Evolutionary conservation across 1,140 invertebrate genomes (phyloP).

Genomic region (Halotydeus destructor): DNA sequence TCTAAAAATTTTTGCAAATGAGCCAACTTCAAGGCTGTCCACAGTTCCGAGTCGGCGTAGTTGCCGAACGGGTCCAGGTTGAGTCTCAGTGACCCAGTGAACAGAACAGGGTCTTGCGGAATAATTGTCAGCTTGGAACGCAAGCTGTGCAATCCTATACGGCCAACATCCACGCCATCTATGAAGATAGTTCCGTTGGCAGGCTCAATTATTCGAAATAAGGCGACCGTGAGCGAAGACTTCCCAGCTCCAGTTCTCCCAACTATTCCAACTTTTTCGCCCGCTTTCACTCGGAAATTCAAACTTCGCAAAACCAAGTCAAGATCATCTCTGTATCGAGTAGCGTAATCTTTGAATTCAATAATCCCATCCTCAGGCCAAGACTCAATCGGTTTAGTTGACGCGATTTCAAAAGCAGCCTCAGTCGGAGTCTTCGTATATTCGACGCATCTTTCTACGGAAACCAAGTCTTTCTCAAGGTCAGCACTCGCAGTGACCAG

Average conservation of each 20-base stretch:
- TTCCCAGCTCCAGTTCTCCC: conserved; percentile 36
- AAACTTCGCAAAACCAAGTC: conserved; percentile 55
- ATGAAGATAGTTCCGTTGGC: conserved; percentile 45
- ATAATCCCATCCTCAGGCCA: conserved; percentile 56
- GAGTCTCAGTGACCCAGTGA: conserved; percentile 58
- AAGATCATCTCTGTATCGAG: conserved; percentile 52
- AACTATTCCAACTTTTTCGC: conserved; percentile 55
- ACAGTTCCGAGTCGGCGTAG: conserved; percentile 48
- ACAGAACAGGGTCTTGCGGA: conserved; percentile 83
- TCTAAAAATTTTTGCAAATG: no score
- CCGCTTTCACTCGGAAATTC: conserved; percentile 43
- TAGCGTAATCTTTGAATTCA: conserved; percentile 49
- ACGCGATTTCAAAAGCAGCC: conserved; percentile 23
- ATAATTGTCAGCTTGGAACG: conserved; percentile 69
- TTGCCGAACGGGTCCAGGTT: conserved; percentile 63
- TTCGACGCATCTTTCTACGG: conserved; percentile 39
- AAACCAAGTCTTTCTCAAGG: conserved; percentile 39
- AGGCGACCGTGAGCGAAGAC: conserved; percentile 18
- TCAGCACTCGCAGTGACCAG: conserved; percentile 37
- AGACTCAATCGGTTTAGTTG: conserved; percentile 16
- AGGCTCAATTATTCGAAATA: conserved; percentile 46
- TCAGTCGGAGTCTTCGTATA: conserved; percentile 42
- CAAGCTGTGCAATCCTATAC: conserved; percentile 40
- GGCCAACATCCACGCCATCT: conserved; percentile 56
- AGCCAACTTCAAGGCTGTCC: conserved; percentile 54